Percentiles rank a stretch among this genome's conserved stretches.
Evolutionary conservation across 1,140 invertebrate genomes (phyloP).

Genomic region (Aphelinus certus): DNA sequence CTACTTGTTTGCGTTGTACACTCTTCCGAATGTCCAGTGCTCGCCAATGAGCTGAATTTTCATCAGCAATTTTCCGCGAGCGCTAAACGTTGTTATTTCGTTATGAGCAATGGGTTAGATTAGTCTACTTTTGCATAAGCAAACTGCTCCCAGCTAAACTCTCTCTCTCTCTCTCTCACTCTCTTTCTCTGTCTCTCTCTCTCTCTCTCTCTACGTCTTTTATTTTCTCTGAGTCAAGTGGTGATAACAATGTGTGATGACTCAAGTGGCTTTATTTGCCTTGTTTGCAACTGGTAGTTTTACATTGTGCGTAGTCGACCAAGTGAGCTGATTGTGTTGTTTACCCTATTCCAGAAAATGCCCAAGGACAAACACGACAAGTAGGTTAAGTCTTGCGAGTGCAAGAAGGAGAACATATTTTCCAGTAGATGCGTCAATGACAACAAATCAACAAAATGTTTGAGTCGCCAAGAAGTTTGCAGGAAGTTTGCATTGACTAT

Average conservation of each 20-base stretch:
- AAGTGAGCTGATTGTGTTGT: too few relatives aligned
- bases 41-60: too few relatives aligned
- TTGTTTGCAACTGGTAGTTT: too few relatives aligned
- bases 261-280: too few relatives aligned
- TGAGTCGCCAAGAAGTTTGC: constrained; percentile 72
- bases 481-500: constrained; percentile 75
- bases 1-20: too few relatives aligned
- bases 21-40: too few relatives aligned
- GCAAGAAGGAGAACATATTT: constrained; percentile 2
- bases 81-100: neutral
- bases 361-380: neutral
- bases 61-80: neutral
- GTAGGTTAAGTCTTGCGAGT: neutral
- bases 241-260: too few relatives aligned
- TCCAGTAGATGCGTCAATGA: constrained; percentile 36
- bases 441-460: constrained; percentile 66
- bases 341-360: constrained; percentile 29
- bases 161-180: constrained; percentile 2
- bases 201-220: neutral
- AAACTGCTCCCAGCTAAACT: neutral
- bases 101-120: too few relatives aligned
- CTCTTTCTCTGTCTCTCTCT: neutral
- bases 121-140: too few relatives aligned
- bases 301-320: too few relatives aligned
- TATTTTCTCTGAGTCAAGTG: too few relatives aligned